phyloP scores from a whole-genome alignment of 35 echinoderm and acorn worm genomes.

The Eucidaris tribuloides region DNA sequence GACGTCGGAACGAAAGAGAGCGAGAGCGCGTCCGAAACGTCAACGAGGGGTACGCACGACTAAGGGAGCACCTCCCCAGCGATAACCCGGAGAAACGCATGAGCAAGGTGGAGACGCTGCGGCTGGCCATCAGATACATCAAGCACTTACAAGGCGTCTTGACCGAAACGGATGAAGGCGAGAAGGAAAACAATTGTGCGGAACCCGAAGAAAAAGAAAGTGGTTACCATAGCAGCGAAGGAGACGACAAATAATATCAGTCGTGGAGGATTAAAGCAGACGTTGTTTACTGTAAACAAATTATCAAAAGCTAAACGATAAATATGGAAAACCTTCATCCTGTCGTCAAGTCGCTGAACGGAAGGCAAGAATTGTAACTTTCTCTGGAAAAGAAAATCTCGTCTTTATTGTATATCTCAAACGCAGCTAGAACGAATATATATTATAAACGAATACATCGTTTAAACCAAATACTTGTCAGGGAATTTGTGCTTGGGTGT shows the following conservation, averaged over 20 bases:
- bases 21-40: constrained; percentile 88
- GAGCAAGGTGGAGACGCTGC: constrained; percentile 91
- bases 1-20: constrained; percentile 89
- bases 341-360: no score
- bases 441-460: no score
- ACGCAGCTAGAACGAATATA: no score
- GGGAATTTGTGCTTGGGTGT: no score
- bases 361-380: no score
- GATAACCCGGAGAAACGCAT: constrained; percentile 94
- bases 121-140: constrained; percentile 90
- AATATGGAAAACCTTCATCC: no score
- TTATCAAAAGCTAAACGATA: no score
- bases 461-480: no score
- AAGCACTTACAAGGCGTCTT: constrained; percentile 90
- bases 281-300: no score
- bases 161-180: constrained; percentile 42
- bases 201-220: constrained; percentile 60
- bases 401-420: no score
- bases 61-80: constrained; percentile 81
- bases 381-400: no score
- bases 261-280: no score
- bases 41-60: constrained; percentile 85
- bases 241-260: constrained; percentile 55
- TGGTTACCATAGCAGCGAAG: constrained; percentile 64
- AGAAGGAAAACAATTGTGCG: constrained; percentile 70